phyloP scores from a whole-genome alignment of 1,140 invertebrate genomes.

The Drosophila yakuba region DNA sequence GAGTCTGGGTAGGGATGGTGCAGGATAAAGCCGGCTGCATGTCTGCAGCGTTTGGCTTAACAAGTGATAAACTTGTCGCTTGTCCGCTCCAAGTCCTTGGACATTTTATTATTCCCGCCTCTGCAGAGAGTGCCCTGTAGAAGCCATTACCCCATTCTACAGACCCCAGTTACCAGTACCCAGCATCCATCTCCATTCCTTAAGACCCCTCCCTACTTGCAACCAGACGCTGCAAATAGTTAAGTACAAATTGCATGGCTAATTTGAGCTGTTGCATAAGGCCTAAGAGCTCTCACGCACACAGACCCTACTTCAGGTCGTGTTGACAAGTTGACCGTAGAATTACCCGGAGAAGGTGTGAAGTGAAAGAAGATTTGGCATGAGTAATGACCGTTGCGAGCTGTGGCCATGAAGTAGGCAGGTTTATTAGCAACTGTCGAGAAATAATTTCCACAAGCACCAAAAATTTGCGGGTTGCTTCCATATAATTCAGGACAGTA shows the following conservation, averaged over 20 bases:
- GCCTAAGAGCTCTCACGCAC: slow-evolving; percentile 15
- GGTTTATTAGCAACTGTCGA: slow-evolving; percentile 49
- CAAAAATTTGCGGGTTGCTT: slow-evolving; percentile 24
- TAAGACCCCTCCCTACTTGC: neutral
- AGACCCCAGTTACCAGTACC: neutral
- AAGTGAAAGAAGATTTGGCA: slow-evolving; percentile 45
- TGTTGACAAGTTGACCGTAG: slow-evolving; percentile 31
- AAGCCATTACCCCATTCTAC: slow-evolving; percentile 26
- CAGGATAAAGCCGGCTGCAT: slow-evolving; percentile 30
- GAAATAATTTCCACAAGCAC: slow-evolving; percentile 30
- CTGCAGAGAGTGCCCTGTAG: slow-evolving; percentile 31
- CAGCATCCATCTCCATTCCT: neutral
- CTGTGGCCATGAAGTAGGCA: slow-evolving; percentile 44
- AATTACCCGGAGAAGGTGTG: slow-evolving; percentile 43
- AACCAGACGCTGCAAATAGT: slow-evolving; percentile 59
- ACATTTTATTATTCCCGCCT: slow-evolving; percentile 69
- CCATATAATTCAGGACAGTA: slow-evolving; percentile 11
- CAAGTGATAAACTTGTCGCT: slow-evolving; percentile 80
- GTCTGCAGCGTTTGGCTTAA: slow-evolving; percentile 53
- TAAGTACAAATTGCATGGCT: slow-evolving; percentile 81
- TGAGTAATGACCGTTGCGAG: slow-evolving; percentile 53
- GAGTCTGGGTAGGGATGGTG: neutral
- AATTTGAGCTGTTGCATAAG: slow-evolving; percentile 76
- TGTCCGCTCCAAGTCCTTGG: slow-evolving; percentile 68
- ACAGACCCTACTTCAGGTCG: slow-evolving; percentile 20